Base-by-base conservation (phyloP, 2,888 invertebrate genomes). In the Sinotaia quadrata region DNA sequence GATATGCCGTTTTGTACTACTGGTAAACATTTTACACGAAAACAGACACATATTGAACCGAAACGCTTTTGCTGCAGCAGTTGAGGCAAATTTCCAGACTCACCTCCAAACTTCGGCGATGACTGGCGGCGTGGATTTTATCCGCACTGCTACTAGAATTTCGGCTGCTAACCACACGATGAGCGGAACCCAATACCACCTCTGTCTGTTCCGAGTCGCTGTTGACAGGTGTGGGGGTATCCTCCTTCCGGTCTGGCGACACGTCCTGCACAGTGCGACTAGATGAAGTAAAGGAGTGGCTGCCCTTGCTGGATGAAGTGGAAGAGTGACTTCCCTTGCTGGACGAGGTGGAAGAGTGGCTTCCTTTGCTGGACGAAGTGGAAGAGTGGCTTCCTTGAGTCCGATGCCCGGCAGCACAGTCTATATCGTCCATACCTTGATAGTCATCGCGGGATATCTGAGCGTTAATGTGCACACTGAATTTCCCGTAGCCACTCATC, bases 211-310 rank as follows among this genome's bases (percentile, higher is more conserved):
- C 83, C 34, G 72, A 76, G 67, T 84, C 82, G 61, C 82, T 82
- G 76, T 82, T 82, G n/a, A 81, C 77, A 27, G 81, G 81, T 4
- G 82, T 82, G 7, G 78, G 75, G 54, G 78, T 80, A 56, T 79
- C 83, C 52, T 80, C 77, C 60, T 79, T 80, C 18, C 73, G 72
- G 10, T 67, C 74, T 4, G 73, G 74, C 10, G 29, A 75, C 27
- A 67, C 66, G n/a, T 68, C 71, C 29, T 68, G 71, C 37, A 74
- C 52, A 12, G 73, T 72, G 44, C 63, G 67, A 37, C 59, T 59
- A 34, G 70, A 68, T 10, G 73, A 71, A 18, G 54, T 57, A 10
- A 68, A 71, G 7, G 68, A 71, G 12, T 47, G 29, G 34, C 58
- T 59, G 10, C 51, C 63, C 29, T 68, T 54, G 41, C 69, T 69